Evolutionary conservation across 1,140 invertebrate species (phyloP), one percentile per base, ranked within the genome.

Genomic region (Stegodyphus dumicola): DNA sequence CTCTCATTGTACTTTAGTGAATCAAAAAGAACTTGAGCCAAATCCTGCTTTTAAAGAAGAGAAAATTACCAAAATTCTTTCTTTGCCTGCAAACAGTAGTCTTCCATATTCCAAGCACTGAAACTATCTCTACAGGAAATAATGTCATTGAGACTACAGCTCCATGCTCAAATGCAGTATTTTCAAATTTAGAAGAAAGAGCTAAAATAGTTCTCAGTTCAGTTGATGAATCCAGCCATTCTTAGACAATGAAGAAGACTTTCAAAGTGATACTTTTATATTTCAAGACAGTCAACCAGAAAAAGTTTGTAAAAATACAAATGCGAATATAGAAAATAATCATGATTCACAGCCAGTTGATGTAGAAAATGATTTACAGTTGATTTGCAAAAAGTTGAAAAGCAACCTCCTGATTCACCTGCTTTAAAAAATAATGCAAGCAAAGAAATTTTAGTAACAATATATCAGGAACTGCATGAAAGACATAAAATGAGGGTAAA

Each of bases 21-120:
- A 85, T 67, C 7, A n/a, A 65, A 33, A 33, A 33, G 51, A 84
- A 56, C 6, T 49, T 13, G 7, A 73, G 11, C n/a, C 33, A 51
- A 69, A 69, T 85, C 51, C 66, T 69, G 81, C 81, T 17, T 85
- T 85, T 70, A 76, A 53, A 15, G 76, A 85, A 60, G 81, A 85
- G 33, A 85, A 65, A 67, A 6, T 85, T 10, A 64, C 67, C 51
- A 51, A 69, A 48, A 10, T 49, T 69, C 11, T 49, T 7, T 66
- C 74, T 5, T 13, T 67, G 10, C n/a, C 15, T 7, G 9, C 13
- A 67, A 67, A 18, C 17, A 7, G n/a, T 15, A 67, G 17, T 33
- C 33, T 7, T 67, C 7, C 17, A 2, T 67, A 18, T 67, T 17
- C 7, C 17, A 67, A 7, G 65, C n/a, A 7, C 17, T 67, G 17